A percentile compares a stretch with the other conserved stretches of the same genome.
Evolutionary conservation across 2,113 vertebrate species (phyloP).

Genomic region (Neodontobutis hainanensis): DNA sequence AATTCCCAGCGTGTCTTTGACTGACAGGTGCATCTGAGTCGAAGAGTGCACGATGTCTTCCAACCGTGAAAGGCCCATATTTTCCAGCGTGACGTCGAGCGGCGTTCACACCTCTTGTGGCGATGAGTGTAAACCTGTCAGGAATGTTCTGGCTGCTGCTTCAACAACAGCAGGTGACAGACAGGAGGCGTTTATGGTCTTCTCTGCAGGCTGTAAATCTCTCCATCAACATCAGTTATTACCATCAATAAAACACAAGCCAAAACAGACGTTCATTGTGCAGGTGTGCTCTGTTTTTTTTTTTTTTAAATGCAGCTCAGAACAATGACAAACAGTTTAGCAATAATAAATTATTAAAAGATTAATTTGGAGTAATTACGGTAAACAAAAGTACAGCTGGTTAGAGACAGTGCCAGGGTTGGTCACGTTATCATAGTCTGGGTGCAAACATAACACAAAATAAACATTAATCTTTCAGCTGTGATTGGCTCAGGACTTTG

Average conservation of each 20-base stretch:
- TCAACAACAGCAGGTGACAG: slow-evolving; percentile 27
- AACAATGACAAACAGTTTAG: neutral
- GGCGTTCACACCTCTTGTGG: neutral
- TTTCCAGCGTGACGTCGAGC: neutral
- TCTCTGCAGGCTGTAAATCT: slow-evolving; percentile 17
- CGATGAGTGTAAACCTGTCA: slow-evolving; percentile 40
- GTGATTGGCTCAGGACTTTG: no score
- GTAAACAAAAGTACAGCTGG: slow-evolving; percentile 1
- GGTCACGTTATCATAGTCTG: neutral
- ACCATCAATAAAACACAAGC: slow-evolving; percentile 9
- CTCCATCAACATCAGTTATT: neutral
- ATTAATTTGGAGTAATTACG: slow-evolving; percentile 1
- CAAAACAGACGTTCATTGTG: slow-evolving; percentile 14
- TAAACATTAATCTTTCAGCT: no score
- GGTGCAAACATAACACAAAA: no score
- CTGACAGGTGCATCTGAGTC: neutral
- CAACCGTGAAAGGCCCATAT: neutral
- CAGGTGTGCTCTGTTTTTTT: slow-evolving; percentile 27
- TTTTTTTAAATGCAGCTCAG: neutral
- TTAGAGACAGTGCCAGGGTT: neutral
- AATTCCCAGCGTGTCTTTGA: slow-evolving; percentile 1
- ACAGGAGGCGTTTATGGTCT: neutral
- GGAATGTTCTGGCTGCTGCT: slow-evolving; percentile 34
- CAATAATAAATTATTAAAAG: slow-evolving; percentile 8
- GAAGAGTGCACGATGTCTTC: neutral